phyloP scores from a whole-genome alignment of 2,113 vertebrate genomes.

The Orcinus orca region DNA sequence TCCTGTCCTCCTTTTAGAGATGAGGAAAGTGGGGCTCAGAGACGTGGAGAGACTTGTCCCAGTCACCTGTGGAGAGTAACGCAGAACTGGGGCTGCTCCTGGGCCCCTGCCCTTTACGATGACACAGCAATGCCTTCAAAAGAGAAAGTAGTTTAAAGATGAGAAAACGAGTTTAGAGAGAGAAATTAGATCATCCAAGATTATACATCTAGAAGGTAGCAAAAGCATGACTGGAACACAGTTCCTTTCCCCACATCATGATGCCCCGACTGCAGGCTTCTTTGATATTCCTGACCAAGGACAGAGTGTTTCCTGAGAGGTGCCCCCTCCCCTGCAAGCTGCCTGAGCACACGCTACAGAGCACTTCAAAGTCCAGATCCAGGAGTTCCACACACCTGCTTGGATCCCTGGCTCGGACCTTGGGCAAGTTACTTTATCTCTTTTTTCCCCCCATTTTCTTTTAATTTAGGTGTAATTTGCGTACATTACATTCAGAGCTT shows the following conservation, averaged over 20 bases:
- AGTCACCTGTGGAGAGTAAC: not conserved
- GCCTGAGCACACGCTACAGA: rapidly evolving
- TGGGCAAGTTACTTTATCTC: not conserved
- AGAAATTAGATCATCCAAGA: not conserved
- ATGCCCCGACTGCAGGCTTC: not conserved
- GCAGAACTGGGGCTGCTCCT: rapidly evolving
- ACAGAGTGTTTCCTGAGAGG: not conserved
- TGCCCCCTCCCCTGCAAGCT: rapidly evolving
- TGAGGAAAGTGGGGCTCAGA: not conserved
- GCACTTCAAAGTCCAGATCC: not conserved
- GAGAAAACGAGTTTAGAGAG: not conserved
- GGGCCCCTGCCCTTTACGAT: not conserved
- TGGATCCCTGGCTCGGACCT: not conserved
- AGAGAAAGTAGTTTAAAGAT: not conserved
- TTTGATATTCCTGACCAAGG: not conserved
- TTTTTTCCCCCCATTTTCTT: not conserved
- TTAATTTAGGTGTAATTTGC: not conserved
- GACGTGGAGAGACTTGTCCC: not conserved
- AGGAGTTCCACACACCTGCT: not conserved
- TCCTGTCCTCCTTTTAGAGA: not conserved
- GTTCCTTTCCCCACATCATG: rapidly evolving
- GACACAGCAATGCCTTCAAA: not conserved
- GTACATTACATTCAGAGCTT: not conserved
- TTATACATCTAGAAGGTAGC: not conserved
- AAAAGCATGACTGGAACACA: not conserved